Evolutionary conservation across 2,113 vertebrate species (phyloP).

Genomic region (Bubo scandiacus): DNA sequence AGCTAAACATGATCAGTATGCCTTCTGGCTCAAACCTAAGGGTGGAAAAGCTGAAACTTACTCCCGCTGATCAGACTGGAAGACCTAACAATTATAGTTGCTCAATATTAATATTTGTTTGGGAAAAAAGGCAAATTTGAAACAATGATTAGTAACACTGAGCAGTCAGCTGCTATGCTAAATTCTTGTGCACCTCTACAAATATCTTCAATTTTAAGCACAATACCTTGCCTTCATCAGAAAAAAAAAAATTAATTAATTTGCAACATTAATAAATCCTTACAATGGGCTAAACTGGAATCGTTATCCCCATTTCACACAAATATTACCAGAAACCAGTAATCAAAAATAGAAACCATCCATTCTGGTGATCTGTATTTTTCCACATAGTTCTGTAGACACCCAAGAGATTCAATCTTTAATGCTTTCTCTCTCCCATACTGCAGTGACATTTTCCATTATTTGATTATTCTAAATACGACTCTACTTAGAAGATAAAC

Average conservation of each 20-base stretch:
- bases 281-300: neutral
- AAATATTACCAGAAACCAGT: neutral
- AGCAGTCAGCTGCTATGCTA: neutral
- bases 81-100: neutral
- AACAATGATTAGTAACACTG: neutral
- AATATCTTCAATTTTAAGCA: neutral
- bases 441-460: neutral
- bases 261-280: neutral
- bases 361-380: neutral
- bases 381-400: neutral
- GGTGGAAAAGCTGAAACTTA: neutral
- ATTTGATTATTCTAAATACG: slow-evolving; percentile 11
- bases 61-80: neutral
- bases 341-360: neutral
- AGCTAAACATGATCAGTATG: neutral
- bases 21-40: neutral
- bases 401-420: neutral
- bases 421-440: neutral
- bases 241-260: neutral
- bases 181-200: neutral
- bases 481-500: neutral
- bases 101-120: neutral
- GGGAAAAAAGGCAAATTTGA: neutral
- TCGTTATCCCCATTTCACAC: neutral
- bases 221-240: neutral